phyloP scores from a whole-genome alignment of 1,140 invertebrate genomes.

The Euura lappo region DNA sequence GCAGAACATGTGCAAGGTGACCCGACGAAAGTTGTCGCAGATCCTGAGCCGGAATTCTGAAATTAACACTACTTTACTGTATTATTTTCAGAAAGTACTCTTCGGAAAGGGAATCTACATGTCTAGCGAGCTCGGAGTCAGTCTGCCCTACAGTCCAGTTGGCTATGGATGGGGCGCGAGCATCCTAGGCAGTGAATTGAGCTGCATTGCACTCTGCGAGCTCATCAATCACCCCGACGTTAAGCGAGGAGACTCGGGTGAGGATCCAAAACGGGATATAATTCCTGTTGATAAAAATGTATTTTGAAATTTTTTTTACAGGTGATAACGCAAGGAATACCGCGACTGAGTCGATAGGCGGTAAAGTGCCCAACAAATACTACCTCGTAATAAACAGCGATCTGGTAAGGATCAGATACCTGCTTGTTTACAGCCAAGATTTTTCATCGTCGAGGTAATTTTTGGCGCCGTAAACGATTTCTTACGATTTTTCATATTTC shows the following conservation, averaged over 20 bases:
- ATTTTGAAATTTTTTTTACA: slow-evolving; percentile 29
- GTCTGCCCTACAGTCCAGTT: slow-evolving; percentile 72
- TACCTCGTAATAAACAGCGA: slow-evolving; percentile 80
- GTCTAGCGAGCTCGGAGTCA: slow-evolving; percentile 74
- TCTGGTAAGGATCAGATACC: slow-evolving; percentile 75
- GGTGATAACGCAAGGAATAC: slow-evolving; percentile 49
- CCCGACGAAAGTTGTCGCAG: slow-evolving; percentile 12
- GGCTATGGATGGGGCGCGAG: slow-evolving; percentile 78
- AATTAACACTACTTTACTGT: too few relatives aligned
- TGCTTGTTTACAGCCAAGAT: slow-evolving; percentile 75
- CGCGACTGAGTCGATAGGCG: slow-evolving; percentile 57
- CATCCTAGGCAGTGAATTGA: slow-evolving; percentile 72
- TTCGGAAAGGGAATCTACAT: slow-evolving; percentile 81
- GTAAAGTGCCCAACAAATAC: slow-evolving; percentile 73
- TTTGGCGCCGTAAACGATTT: background rate
- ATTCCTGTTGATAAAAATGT: slow-evolving; percentile 14
- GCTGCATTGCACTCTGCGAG: slow-evolving; percentile 81
- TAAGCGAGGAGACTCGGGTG: slow-evolving; percentile 51
- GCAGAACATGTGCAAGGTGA: slow-evolving; percentile 77
- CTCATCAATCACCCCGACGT: slow-evolving; percentile 73
- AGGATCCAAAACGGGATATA: slow-evolving; percentile 10
- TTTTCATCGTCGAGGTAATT: slow-evolving; percentile 43
- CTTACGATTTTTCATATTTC: slow-evolving; percentile 4
- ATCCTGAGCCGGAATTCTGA: background rate
- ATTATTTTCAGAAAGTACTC: slow-evolving; percentile 64